Percentiles rank a stretch among this genome's conserved stretches.
Conservation (phyloP, 23 tunicate genomes). For the Trididemnum clinides region DNA sequence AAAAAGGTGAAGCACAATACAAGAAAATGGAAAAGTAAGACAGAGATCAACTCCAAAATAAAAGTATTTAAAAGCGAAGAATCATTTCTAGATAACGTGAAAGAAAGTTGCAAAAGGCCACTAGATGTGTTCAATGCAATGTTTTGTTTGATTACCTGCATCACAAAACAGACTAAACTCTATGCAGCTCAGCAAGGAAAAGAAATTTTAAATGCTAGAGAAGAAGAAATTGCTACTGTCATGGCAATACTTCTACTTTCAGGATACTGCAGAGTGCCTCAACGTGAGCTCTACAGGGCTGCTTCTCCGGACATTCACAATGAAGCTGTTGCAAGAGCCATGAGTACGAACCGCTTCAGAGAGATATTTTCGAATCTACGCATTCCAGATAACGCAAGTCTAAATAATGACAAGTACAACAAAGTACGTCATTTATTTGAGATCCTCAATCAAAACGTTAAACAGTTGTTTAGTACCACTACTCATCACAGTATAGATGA, state of each 20-base stretch:
- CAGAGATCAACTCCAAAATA: too few species aligned
- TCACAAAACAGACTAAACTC: not conserved
- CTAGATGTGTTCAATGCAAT: not conserved
- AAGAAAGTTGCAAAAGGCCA: too few species aligned
- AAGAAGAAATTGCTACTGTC: not conserved
- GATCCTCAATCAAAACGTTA: not conserved
- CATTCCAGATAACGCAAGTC: not conserved
- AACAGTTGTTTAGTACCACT: not conserved
- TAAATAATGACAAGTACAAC: not conserved
- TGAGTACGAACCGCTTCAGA: conserved; percentile 9
- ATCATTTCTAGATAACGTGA: too few species aligned
- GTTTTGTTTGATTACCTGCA: not conserved
- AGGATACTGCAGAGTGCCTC: conserved; percentile 16
- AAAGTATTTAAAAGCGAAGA: too few species aligned
- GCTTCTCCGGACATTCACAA: conserved; percentile 17
- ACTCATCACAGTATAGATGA: conserved; percentile 3
- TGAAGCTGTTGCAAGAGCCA: not conserved
- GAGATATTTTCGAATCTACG: not conserved
- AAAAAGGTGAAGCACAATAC: too few species aligned
- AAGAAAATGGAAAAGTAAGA: too few species aligned
- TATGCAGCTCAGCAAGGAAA: not conserved
- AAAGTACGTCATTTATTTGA: not conserved
- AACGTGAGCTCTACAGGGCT: conserved; percentile 4
- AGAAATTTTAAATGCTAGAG: not conserved
- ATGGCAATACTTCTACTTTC: not conserved